phyloP scores from a whole-genome alignment of 2,888 invertebrate species.

The Eugnorisma glareosa region DNA sequence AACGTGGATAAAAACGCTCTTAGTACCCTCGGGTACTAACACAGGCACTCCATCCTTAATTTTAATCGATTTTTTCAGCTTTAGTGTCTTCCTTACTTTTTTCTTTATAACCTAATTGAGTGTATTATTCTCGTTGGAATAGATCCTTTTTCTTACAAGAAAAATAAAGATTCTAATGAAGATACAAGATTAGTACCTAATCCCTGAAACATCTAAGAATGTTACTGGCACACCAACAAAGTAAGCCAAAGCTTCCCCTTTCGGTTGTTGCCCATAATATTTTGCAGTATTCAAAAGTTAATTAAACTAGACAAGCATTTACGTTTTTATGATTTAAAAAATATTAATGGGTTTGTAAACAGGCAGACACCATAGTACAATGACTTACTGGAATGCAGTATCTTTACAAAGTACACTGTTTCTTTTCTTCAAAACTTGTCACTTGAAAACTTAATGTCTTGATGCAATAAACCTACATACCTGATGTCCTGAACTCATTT shows the following conservation, averaged over 20 bases:
- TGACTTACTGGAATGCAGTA: neutral
- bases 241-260: too few relatives aligned
- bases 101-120: neutral
- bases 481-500: neutral
- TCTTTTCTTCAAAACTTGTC: too few relatives aligned
- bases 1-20: neutral
- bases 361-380: neutral
- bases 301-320: neutral
- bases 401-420: slow-evolving; percentile 8
- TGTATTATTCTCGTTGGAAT: neutral
- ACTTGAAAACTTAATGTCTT: neutral
- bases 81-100: too few relatives aligned
- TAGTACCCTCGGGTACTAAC: neutral
- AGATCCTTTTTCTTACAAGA: neutral
- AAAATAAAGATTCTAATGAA: neutral
- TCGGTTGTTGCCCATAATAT: neutral
- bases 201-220: neutral
- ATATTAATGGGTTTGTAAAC: neutral
- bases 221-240: neutral
- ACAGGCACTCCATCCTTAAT: neutral
- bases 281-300: neutral
- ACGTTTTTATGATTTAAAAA: neutral
- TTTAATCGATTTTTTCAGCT: neutral
- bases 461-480: slow-evolving; percentile 2
- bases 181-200: neutral